A percentile compares a stretch with the other conserved stretches of the same genome.
These are phyloP conservation scores for Esox niger DNA, from an alignment of 2,113 vertebrate species.

Conservation along the genomic window DNA sequence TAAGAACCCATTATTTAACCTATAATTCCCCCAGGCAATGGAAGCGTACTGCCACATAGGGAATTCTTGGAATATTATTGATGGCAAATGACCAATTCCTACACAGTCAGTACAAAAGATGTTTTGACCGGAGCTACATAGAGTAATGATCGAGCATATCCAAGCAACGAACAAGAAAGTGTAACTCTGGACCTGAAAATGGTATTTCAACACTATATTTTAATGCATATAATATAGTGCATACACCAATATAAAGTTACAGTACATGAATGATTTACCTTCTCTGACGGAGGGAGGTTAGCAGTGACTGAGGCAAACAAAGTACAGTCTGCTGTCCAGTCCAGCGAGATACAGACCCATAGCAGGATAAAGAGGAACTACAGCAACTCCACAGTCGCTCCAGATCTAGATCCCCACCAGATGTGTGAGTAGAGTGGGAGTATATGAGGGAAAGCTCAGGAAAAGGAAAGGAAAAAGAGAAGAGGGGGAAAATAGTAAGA, in stretches of 20 bases:
- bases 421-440: conserved; percentile 71
- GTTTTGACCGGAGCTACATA: too few species aligned
- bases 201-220: conserved; percentile 4
- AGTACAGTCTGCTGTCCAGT: conserved; percentile 48
- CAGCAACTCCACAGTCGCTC: conserved; percentile 51
- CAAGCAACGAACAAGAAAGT: neutral
- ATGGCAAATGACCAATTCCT: too few species aligned
- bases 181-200: conserved; percentile 28
- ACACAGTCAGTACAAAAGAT: neutral
- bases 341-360: conserved; percentile 73
- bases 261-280: conserved; percentile 47
- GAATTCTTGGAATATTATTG: neutral
- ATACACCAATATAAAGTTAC: neutral
- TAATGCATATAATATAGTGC: conserved; percentile 19
- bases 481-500: conserved; percentile 44
- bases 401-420: conserved; percentile 76
- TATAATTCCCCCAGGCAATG: neutral
- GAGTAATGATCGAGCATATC: too few species aligned
- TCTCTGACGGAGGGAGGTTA: conserved; percentile 23
- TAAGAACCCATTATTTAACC: too few species aligned
- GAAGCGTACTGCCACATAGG: neutral
- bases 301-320: conserved; percentile 35
- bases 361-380: conserved; percentile 51
- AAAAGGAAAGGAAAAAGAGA: conserved; percentile 9
- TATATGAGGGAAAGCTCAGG: conserved; percentile 26